Conservation (phyloP, 2,113 vertebrate species). For the Ifrita kowaldi region DNA sequence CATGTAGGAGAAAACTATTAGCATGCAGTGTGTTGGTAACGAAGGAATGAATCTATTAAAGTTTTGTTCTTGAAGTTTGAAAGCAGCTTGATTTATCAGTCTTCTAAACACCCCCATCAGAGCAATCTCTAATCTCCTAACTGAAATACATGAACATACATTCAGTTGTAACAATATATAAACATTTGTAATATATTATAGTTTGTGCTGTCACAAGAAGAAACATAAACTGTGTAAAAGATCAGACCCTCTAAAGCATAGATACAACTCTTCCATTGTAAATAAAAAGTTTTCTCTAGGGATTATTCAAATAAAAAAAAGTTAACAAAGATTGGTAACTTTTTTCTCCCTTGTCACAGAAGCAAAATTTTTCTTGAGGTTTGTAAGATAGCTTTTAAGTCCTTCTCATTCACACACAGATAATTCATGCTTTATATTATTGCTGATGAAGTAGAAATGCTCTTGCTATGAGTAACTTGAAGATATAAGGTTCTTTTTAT, state of each 20-base stretch:
- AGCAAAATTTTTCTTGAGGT: not conserved
- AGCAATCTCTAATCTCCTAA: not conserved
- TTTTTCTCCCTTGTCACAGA: rapidly evolving
- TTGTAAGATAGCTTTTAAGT: not conserved
- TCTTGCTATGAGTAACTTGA: not conserved
- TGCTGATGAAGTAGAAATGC: not conserved
- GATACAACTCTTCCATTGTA: not conserved
- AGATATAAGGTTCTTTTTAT: not conserved
- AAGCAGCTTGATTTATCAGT: not conserved
- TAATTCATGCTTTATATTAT: not conserved
- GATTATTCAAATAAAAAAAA: not conserved
- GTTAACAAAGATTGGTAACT: not conserved
- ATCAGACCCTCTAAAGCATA: not conserved
- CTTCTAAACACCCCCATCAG: not conserved
- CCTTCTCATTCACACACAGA: not conserved
- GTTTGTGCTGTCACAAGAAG: not conserved
- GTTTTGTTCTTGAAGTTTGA: not conserved
- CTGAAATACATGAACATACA: not conserved
- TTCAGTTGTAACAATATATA: not conserved
- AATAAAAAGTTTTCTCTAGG: not conserved
- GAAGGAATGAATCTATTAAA: not conserved
- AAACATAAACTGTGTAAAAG: not conserved
- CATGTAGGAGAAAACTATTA: not conserved
- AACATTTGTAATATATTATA: not conserved
- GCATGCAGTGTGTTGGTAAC: not conserved